Conservation (phyloP, 2,797 vertebrate genomes). For the Setipinna tenuifilis region DNA sequence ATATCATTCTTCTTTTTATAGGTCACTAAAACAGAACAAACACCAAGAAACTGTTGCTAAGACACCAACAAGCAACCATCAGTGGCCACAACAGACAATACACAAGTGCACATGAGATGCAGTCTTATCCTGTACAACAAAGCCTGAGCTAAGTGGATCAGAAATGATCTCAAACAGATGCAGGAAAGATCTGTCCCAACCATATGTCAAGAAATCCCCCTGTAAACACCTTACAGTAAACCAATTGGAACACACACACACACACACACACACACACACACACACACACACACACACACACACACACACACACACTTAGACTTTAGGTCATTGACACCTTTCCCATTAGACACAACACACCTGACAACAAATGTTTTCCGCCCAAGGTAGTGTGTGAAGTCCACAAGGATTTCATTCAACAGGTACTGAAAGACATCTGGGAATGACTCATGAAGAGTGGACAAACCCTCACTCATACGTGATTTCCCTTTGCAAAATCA, state of each 20-base stretch:
- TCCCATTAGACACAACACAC: no score
- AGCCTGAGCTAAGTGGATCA: neutral
- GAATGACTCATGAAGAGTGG: no score
- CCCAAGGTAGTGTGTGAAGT: no score
- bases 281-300: no score
- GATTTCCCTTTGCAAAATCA: no score
- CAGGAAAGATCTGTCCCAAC: neutral
- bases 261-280: no score
- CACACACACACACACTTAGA: no score
- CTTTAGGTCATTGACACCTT: no score
- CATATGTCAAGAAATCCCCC: conserved; percentile 25
- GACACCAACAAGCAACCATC: neutral
- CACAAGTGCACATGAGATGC: neutral
- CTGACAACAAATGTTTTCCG: no score
- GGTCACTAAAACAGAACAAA: neutral
- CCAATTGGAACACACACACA: neutral
- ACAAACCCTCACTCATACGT: no score
- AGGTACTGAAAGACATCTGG: no score
- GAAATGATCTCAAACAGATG: neutral
- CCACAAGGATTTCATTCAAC: no score
- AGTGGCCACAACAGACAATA: neutral
- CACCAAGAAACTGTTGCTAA: neutral
- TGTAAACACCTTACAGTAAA: conserved; percentile 22
- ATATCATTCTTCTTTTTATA: neutral
- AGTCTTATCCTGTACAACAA: neutral